Conservation (phyloP, 2,888 invertebrate species). For the Vesta saturnalis region DNA sequence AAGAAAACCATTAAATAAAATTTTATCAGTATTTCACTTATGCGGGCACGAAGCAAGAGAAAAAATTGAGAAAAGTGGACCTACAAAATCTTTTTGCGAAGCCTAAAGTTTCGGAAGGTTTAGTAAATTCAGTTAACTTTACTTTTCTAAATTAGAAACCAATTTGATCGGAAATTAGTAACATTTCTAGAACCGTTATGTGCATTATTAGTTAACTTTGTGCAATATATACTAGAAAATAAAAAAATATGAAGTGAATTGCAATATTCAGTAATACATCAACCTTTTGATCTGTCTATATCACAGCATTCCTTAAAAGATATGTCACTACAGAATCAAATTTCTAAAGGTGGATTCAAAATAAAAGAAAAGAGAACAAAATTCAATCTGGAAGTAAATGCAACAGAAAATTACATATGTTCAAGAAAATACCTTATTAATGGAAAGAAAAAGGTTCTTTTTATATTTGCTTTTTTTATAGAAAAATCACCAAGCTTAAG, state of each 20-base stretch:
- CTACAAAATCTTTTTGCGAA: background rate
- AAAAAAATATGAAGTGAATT: no score
- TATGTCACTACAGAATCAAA: background rate
- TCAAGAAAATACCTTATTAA: background rate
- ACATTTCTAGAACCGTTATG: background rate
- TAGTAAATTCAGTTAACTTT: slow-evolving; percentile 1
- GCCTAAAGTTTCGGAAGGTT: background rate
- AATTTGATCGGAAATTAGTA: background rate
- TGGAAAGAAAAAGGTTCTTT: background rate
- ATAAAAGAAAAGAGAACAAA: background rate
- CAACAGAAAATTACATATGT: background rate
- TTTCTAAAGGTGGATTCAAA: background rate
- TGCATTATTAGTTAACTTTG: background rate
- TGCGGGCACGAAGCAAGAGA: no score
- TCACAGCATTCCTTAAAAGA: background rate
- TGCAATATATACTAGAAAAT: no score
- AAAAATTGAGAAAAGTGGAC: background rate
- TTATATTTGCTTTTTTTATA: no score
- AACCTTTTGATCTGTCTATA: background rate
- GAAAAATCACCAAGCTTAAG: background rate
- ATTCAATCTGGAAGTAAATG: background rate
- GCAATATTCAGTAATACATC: no score
- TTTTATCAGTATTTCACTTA: no score
- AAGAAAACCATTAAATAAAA: background rate
- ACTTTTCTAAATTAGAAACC: background rate